A percentile compares a stretch with the other conserved stretches of the same genome.
Conservation (phyloP, 1,140 invertebrate species). For the Phortica variegata region DNA sequence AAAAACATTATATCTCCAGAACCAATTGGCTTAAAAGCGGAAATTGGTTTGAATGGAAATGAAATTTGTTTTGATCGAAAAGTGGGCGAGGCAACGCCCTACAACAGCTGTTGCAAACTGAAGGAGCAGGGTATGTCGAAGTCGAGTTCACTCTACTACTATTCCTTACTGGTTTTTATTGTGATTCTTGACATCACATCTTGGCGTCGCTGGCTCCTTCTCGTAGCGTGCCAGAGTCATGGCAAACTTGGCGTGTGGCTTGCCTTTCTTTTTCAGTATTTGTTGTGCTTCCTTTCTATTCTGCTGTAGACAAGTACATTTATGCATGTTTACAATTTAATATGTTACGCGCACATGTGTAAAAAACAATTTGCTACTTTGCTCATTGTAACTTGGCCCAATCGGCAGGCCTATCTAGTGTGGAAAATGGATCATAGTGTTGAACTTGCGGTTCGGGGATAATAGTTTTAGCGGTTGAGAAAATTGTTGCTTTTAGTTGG, state of each 20-base stretch:
- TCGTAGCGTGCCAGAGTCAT: too few species aligned
- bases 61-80: too few species aligned
- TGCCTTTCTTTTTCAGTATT: slow-evolving; percentile 18
- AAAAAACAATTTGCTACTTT: slow-evolving; percentile 35
- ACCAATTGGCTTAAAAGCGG: slow-evolving; percentile 20
- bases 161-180: neutral
- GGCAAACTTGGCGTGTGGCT: slow-evolving; percentile 1
- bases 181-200: slow-evolving; percentile 2
- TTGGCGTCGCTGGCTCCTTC: slow-evolving; percentile 1
- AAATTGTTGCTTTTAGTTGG: slow-evolving; percentile 36
- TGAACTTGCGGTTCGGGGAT: slow-evolving; percentile 18
- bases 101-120: neutral
- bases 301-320: slow-evolving; percentile 40
- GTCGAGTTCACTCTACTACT: too few species aligned
- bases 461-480: slow-evolving; percentile 33
- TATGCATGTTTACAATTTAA: slow-evolving; percentile 45
- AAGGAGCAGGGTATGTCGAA: too few species aligned
- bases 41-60: too few species aligned
- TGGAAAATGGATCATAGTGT: slow-evolving; percentile 2
- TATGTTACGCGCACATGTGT: slow-evolving; percentile 37
- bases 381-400: slow-evolving; percentile 4
- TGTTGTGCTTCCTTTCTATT: slow-evolving; percentile 8
- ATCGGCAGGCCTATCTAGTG: neutral
- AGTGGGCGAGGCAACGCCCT: too few species aligned
- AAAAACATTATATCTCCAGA: slow-evolving; percentile 21